These are phyloP conservation scores for Drosophila merina DNA, from an alignment of 2,888 invertebrate species.

Conservation along the genomic window DNA sequence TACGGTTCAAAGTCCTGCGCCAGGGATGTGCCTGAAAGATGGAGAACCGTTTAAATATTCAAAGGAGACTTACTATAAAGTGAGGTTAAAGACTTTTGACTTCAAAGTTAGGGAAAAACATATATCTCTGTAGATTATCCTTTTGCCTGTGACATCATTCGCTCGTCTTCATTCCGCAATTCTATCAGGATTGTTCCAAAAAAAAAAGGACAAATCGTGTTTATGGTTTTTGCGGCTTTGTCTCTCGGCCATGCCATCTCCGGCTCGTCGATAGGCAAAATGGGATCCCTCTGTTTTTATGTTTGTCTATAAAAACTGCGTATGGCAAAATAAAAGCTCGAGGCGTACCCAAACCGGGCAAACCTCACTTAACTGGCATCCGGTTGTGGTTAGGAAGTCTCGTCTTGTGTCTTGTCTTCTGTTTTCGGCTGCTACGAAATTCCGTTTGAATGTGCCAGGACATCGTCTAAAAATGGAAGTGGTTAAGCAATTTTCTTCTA, in stretches of 20 bases:
- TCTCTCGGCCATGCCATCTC: slow-evolving; percentile 45
- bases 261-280: slow-evolving; percentile 55
- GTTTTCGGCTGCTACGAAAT: slow-evolving; percentile 20
- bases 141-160: slow-evolving; percentile 51
- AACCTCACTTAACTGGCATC: slow-evolving; percentile 39
- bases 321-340: slow-evolving; percentile 34
- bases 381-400: slow-evolving; percentile 40
- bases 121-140: neutral
- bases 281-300: slow-evolving; percentile 51
- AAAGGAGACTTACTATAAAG: neutral
- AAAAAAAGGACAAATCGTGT: slow-evolving; percentile 39
- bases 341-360: slow-evolving; percentile 36
- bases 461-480: slow-evolving; percentile 8
- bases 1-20: slow-evolving; percentile 60
- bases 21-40: neutral
- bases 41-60: neutral
- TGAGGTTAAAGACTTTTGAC: neutral
- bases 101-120: neutral
- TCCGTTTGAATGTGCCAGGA: slow-evolving; percentile 14
- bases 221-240: slow-evolving; percentile 67
- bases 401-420: slow-evolving; percentile 6
- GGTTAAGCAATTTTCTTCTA: slow-evolving; percentile 18
- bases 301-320: slow-evolving; percentile 64
- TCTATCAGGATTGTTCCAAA: slow-evolving; percentile 19
- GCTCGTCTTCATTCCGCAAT: slow-evolving; percentile 25